Evolutionary conservation across 2,888 invertebrate genomes (phyloP).

Genomic region (Tetramorium bicarinatum): DNA sequence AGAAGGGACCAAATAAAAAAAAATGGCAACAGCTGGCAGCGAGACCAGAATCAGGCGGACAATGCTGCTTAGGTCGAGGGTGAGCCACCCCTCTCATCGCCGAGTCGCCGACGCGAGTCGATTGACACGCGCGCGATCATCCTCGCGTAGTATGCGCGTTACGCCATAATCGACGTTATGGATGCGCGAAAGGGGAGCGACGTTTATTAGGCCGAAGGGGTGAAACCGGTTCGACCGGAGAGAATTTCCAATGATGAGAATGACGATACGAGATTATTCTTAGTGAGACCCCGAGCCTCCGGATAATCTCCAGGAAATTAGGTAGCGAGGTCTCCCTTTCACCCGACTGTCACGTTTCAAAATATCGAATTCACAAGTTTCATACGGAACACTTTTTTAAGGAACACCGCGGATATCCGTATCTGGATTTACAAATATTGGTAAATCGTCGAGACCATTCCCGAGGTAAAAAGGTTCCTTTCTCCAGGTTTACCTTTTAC

Average conservation of each 20-base stretch:
- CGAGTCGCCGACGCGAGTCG: conserved; percentile 57
- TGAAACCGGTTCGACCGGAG: not conserved
- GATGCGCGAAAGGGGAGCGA: conserved; percentile 46
- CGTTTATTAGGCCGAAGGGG: conserved; percentile 22
- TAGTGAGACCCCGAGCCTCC: not conserved
- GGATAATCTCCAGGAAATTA: not conserved
- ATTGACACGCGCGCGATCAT: conserved; percentile 68
- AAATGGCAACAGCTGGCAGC: conserved; percentile 76
- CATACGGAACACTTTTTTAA: not conserved
- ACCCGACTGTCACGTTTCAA: too few relatives aligned
- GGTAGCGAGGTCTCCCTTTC: not conserved
- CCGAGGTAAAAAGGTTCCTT: not conserved
- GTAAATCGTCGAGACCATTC: not conserved
- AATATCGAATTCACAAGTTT: not conserved
- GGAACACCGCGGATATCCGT: not conserved
- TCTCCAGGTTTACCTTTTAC: conserved; percentile 2
- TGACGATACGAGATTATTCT: conserved; percentile 5
- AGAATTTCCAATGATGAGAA: conserved; percentile 28
- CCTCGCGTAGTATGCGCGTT: conserved; percentile 62
- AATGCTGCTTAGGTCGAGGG: conserved; percentile 67
- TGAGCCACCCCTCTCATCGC: conserved; percentile 62
- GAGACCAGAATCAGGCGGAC: conserved; percentile 72
- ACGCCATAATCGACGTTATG: conserved; percentile 61
- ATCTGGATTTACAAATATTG: not conserved
- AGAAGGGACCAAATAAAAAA: conserved; percentile 51